Conservation (phyloP, 2,888 invertebrate species). For the Megamerina dolium region DNA sequence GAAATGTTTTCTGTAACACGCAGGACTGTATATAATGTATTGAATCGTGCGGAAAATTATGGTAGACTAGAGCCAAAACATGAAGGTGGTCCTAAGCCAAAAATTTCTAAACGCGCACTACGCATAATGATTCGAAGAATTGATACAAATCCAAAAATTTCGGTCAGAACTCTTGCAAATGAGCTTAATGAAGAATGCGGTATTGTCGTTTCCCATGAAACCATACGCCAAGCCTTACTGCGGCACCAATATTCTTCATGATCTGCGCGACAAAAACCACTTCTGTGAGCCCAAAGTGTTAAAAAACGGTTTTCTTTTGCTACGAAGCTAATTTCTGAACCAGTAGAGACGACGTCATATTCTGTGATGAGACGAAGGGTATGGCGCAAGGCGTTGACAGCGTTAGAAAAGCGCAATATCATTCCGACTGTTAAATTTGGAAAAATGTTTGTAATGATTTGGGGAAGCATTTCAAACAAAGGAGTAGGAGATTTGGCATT, state of each 20-base stretch:
- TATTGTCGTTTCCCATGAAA: slow-evolving; percentile 18
- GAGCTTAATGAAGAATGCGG: slow-evolving; percentile 16
- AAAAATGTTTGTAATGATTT: no score
- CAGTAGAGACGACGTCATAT: no score
- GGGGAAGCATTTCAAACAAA: no score
- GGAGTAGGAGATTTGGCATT: no score
- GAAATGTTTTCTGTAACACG: no score
- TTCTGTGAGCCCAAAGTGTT: slow-evolving; percentile 7
- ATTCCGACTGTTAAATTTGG: no score
- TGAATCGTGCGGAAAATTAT: no score
- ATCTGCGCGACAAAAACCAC: slow-evolving; percentile 14
- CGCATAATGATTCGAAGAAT: slow-evolving; percentile 15
- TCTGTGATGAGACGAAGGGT: no score
- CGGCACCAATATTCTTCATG: slow-evolving; percentile 18
- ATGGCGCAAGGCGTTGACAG: no score
- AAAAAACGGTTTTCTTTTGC: slow-evolving; percentile 11
- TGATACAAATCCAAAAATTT: slow-evolving; percentile 16
- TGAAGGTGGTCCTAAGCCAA: slow-evolving; percentile 13
- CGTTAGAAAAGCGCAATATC: no score
- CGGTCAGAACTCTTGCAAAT: slow-evolving; percentile 14
- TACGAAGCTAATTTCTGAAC: background rate
- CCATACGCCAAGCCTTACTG: slow-evolving; percentile 13
- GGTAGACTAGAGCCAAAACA: slow-evolving; percentile 17
- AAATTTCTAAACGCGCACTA: slow-evolving; percentile 13
- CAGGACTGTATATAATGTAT: no score